A percentile compares a stretch with the other conserved stretches of the same genome.
Conservation (phyloP, 2,113 vertebrate genomes). For the Thymallus thymallus region DNA sequence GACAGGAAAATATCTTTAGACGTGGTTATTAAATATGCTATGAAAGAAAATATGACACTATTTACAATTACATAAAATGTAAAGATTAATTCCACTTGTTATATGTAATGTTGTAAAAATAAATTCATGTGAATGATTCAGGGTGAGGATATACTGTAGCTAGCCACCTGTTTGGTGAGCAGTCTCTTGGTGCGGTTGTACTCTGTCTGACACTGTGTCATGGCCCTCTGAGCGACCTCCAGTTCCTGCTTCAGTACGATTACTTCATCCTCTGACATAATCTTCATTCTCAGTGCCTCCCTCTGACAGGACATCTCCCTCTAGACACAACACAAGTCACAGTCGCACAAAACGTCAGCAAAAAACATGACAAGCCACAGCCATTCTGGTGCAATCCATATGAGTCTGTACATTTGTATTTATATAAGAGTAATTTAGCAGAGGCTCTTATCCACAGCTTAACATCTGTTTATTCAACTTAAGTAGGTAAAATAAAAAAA, state of each 20-base stretch:
- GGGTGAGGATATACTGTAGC: not conserved
- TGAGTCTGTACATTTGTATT: too few species aligned
- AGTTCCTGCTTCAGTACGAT: conserved; percentile 64
- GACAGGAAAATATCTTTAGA: not conserved
- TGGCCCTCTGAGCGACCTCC: conserved; percentile 51
- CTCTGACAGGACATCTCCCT: conserved; percentile 66
- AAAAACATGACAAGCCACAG: not conserved
- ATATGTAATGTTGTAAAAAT: not conserved
- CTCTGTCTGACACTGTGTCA: conserved; percentile 61
- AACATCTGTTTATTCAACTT: not conserved
- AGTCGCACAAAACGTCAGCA: not conserved
- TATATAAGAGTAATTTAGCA: too few species aligned
- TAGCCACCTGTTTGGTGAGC: conserved; percentile 65
- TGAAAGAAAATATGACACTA: not conserved
- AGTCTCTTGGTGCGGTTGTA: conserved; percentile 52
- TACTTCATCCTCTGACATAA: conserved; percentile 67
- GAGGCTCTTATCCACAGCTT: too few species aligned
- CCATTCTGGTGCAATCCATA: not conserved
- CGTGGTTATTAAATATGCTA: not conserved
- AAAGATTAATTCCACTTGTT: not conserved
- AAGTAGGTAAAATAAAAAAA: not conserved
- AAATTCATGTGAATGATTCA: not conserved
- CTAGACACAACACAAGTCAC: conserved; percentile 43
- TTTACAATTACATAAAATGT: not conserved
- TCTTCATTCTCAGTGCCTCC: conserved; percentile 55